These are phyloP conservation scores for Gasterosteus nipponicus DNA, from an alignment of 2,113 vertebrate species.

Conservation along the genomic window DNA sequence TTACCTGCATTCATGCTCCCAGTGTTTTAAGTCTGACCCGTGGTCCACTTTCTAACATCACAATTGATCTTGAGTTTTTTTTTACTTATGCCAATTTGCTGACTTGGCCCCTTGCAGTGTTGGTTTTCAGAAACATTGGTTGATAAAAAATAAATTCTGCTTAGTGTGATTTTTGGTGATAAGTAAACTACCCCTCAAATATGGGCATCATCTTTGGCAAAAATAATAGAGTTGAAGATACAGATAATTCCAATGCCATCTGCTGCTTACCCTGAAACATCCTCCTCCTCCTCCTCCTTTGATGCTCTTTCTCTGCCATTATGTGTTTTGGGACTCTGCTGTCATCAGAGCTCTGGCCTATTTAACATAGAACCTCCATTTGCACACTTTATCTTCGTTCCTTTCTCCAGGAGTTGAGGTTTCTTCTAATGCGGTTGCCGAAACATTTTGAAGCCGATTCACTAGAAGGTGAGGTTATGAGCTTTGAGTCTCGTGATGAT, in stretches of 20 bases:
- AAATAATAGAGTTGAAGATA: constrained; percentile 52
- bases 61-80: not conserved
- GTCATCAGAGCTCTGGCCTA: constrained; percentile 61
- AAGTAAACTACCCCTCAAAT: constrained; percentile 25
- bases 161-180: constrained; percentile 1
- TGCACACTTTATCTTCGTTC: constrained; percentile 65
- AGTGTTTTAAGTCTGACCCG: not conserved
- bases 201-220: constrained; percentile 39
- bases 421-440: constrained; percentile 21
- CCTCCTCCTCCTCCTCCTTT: constrained; percentile 30
- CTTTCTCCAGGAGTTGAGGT: constrained; percentile 36
- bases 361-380: constrained; percentile 71
- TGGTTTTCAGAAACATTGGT: not conserved
- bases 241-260: constrained; percentile 68
- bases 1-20: no score
- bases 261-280: constrained; percentile 59
- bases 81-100: constrained; percentile 8
- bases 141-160: constrained; percentile 3
- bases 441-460: not conserved
- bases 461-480: not conserved
- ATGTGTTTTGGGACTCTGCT: constrained; percentile 70
- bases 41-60: not conserved
- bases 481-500: constrained; percentile 4
- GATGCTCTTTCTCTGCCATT: constrained; percentile 43
- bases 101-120: not conserved